Conservation (phyloP, 2,888 invertebrate genomes). For the Oscheius sp. region DNA sequence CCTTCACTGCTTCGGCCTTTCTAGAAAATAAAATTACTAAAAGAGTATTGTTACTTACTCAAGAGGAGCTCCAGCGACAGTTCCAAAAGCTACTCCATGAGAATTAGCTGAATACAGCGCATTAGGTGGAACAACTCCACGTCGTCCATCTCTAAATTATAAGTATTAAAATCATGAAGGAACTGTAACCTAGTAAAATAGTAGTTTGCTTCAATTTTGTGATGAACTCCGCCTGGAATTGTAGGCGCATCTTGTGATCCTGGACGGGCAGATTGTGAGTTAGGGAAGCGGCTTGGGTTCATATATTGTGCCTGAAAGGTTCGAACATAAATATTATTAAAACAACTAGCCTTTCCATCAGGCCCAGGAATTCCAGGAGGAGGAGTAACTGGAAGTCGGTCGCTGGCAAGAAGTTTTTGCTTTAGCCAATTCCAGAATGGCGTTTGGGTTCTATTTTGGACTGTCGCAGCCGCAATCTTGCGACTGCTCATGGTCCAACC, state of each 20-base stretch:
- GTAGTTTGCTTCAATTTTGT: constrained; percentile 83
- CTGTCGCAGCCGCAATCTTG: constrained; percentile 62
- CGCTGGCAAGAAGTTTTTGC: constrained; percentile 60
- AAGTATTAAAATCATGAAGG: not conserved
- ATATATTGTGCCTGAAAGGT: constrained; percentile 52
- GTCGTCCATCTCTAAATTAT: constrained; percentile 80
- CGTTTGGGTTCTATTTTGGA: constrained; percentile 63
- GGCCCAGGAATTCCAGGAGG: constrained; percentile 59
- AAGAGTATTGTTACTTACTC: constrained; percentile 13
- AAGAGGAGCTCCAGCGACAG: constrained; percentile 21
- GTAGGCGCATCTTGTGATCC: constrained; percentile 78
- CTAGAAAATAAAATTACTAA: constrained; percentile 29
- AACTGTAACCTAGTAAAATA: constrained; percentile 75
- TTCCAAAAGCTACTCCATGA: constrained; percentile 32
- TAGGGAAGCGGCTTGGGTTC: constrained; percentile 64
- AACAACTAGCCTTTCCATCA: constrained; percentile 60
- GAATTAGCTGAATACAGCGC: constrained; percentile 52
- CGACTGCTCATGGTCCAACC: constrained; percentile 25
- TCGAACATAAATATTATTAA: not conserved
- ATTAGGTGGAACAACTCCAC: constrained; percentile 80
- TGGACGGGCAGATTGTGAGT: constrained; percentile 76
- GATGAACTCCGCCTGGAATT: constrained; percentile 80
- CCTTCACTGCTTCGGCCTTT: constrained; percentile 40
- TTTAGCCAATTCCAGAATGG: constrained; percentile 64
- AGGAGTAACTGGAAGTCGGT: constrained; percentile 59